These are phyloP conservation scores for Manis javanica DNA, from an alignment of 2,797 vertebrate species.

Conservation along the genomic window DNA sequence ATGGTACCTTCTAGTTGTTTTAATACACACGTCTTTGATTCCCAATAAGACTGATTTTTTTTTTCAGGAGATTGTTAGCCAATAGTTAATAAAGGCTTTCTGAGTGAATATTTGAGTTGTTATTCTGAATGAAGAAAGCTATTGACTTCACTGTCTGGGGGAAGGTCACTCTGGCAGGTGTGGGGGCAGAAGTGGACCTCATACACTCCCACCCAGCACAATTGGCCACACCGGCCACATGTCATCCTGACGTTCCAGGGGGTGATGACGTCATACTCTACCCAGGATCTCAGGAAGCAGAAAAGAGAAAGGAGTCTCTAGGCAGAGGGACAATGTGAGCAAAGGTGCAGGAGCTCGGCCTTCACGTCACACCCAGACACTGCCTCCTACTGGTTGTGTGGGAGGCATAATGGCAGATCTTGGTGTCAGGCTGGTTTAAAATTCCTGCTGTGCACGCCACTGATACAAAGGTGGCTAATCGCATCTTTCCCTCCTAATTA, in stretches of 20 bases:
- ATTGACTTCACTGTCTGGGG: rapidly evolving
- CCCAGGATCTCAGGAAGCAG: neutral
- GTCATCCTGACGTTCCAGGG: neutral
- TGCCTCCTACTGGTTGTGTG: rapidly evolving
- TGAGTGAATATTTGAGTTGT: neutral
- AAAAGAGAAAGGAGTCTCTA: neutral
- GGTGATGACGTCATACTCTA: rapidly evolving
- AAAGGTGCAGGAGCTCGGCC: rapidly evolving
- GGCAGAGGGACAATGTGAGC: rapidly evolving
- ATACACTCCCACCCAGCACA: neutral
- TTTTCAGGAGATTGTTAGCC: neutral
- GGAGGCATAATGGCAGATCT: neutral
- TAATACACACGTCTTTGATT: neutral
- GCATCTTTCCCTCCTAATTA: constrained; percentile 54
- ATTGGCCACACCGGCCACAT: rapidly evolving
- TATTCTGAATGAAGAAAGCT: neutral
- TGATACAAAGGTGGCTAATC: neutral
- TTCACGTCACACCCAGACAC: rapidly evolving
- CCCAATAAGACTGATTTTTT: neutral
- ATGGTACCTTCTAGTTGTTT: neutral
- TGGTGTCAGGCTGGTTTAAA: neutral
- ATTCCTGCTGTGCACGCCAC: neutral
- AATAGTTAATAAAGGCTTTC: too few relatives aligned
- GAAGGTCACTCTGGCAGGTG: too few relatives aligned
- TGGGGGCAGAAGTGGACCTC: neutral